phyloP scores from a whole-genome alignment of 2,797 vertebrate genomes.

The Graptemys geographica region DNA sequence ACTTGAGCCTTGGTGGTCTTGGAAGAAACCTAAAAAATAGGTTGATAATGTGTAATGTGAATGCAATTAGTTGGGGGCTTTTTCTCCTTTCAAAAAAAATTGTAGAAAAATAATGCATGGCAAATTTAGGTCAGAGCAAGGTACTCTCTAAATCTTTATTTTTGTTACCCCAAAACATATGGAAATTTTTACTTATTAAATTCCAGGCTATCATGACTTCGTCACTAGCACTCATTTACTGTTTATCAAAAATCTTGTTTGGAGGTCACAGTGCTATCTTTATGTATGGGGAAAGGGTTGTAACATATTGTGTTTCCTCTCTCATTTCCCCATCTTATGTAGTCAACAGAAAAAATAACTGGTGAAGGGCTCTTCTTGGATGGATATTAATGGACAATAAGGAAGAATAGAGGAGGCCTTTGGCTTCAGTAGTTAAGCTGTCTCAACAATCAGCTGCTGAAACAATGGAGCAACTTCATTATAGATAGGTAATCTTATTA shows the following conservation, averaged over 20 bases:
- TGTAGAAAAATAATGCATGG: constrained; percentile 70
- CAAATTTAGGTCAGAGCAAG: constrained; percentile 58
- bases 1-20: constrained; percentile 89
- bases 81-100: constrained; percentile 73
- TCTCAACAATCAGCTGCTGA: neutral
- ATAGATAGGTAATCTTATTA: neutral
- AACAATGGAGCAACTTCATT: constrained; percentile 13
- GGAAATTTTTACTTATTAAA: constrained; percentile 43
- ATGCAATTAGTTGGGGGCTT: constrained; percentile 92
- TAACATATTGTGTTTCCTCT: constrained; percentile 31
- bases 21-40: constrained; percentile 85
- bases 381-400: neutral
- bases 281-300: constrained; percentile 30
- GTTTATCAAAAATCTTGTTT: constrained; percentile 4
- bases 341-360: constrained; percentile 4
- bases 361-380: neutral
- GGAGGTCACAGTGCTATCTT: neutral
- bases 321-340: constrained; percentile 42
- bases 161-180: constrained; percentile 52
- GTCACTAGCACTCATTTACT: constrained; percentile 65
- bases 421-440: neutral
- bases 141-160: constrained; percentile 35
- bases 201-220: constrained; percentile 62
- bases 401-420: neutral
- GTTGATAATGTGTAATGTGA: constrained; percentile 88